Conservation (phyloP, 2,113 vertebrate species). For the Cyrtonyx montezumae region DNA sequence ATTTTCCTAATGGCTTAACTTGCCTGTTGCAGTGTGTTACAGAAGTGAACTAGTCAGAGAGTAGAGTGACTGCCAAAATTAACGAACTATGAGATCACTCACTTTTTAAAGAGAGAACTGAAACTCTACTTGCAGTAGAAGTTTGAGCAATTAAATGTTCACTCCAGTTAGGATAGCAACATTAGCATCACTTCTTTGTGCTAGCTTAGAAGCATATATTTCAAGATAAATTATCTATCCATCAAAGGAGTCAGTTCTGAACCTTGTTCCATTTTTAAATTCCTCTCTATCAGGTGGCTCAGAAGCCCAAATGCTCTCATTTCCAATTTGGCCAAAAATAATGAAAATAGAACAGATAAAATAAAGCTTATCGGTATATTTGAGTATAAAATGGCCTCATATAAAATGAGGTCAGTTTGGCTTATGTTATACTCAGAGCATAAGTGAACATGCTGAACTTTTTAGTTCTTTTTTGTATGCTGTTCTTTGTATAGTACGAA, state of each 20-base stretch:
- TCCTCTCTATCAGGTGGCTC: conserved; percentile 33
- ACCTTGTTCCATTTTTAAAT: conserved; percentile 40
- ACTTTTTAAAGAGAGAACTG: not conserved
- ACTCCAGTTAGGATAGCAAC: not conserved
- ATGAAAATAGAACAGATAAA: conserved; percentile 72
- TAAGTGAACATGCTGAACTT: conserved; percentile 41
- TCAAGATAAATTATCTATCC: conserved; percentile 36
- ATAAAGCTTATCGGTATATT: conserved; percentile 54
- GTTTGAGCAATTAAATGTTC: conserved; percentile 21
- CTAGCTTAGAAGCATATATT: conserved; percentile 41
- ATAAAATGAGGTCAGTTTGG: conserved; percentile 71
- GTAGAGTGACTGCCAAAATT: not conserved
- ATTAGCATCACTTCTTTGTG: not conserved
- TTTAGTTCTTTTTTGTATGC: conserved; percentile 48
- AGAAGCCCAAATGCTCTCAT: conserved; percentile 41
- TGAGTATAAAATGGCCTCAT: conserved; percentile 45
- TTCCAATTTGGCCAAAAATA: conserved; percentile 69
- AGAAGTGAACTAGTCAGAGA: not conserved
- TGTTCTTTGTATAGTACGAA: conserved; percentile 48
- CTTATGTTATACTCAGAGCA: conserved; percentile 36
- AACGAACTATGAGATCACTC: not conserved
- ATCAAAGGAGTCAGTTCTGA: not conserved
- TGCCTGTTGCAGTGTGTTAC: not conserved
- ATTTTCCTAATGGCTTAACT: conserved; percentile 38
- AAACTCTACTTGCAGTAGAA: not conserved